Conservation (phyloP, 2,113 vertebrate genomes). For the Indicator indicator region DNA sequence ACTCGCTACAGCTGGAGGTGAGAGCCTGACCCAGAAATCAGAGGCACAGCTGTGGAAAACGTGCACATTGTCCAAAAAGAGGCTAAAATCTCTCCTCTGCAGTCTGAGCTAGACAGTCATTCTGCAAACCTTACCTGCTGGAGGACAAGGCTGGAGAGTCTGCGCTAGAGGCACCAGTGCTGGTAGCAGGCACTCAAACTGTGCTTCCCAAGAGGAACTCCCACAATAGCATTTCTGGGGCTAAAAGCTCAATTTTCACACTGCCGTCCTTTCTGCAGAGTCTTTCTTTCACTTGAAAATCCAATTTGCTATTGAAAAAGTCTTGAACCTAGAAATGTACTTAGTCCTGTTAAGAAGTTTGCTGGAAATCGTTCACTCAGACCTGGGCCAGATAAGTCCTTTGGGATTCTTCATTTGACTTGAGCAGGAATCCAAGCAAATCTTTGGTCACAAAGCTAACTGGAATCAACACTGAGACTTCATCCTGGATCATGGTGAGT, state of each 20-base stretch:
- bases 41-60: rapidly evolving
- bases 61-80: rapidly evolving
- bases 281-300: not conserved
- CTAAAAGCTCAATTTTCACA: rapidly evolving
- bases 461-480: not conserved
- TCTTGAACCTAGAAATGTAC: not conserved
- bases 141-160: not conserved
- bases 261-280: not conserved
- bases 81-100: not conserved
- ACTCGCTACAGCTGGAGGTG: rapidly evolving
- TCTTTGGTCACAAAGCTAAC: not conserved
- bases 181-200: too few species aligned
- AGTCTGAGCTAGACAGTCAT: rapidly evolving
- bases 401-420: not conserved
- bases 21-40: not conserved
- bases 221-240: not conserved
- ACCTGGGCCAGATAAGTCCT: not conserved
- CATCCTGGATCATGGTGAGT: not conserved
- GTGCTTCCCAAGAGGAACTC: not conserved
- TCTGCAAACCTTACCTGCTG: not conserved
- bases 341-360: not conserved
- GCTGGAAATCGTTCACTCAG: not conserved
- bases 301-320: not conserved
- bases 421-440: not conserved
- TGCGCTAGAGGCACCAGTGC: not conserved